phyloP scores from a whole-genome alignment of 2,797 vertebrate species.

The Anguilla pacifica region DNA sequence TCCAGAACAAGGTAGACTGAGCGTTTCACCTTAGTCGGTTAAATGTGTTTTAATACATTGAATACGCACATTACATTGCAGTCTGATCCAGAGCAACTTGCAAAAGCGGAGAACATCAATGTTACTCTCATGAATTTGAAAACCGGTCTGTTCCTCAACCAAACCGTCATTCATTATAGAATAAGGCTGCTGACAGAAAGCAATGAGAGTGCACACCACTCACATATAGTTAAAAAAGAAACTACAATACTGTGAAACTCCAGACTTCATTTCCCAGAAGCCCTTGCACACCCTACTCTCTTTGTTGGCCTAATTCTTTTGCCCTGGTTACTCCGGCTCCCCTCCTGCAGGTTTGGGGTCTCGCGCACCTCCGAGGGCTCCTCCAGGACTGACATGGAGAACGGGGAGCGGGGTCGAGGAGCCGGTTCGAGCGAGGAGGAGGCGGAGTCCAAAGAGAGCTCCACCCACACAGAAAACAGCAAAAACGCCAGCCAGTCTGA shows the following conservation, averaged over 20 bases:
- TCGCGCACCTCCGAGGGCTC: conserved; percentile 78
- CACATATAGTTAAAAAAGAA: too few relatives aligned
- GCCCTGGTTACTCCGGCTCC: background rate
- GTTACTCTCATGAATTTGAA: background rate
- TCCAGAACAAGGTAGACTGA: conserved; percentile 83
- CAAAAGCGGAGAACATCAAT: background rate
- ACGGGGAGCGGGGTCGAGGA: conserved; percentile 70
- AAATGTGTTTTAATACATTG: background rate
- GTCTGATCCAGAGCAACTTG: background rate
- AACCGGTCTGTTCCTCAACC: too few relatives aligned
- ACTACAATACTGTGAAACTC: background rate
- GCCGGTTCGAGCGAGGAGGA: conserved; percentile 75
- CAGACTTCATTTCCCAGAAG: background rate
- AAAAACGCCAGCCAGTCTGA: conserved; percentile 39
- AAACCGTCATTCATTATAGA: too few relatives aligned
- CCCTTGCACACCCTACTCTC: background rate
- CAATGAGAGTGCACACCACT: too few relatives aligned
- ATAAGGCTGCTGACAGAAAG: too few relatives aligned
- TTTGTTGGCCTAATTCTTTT: background rate
- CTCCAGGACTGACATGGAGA: conserved; percentile 76
- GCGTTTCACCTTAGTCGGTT: background rate
- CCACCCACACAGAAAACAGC: conserved; percentile 39
- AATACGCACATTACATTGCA: background rate
- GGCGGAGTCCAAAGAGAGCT: conserved; percentile 57
- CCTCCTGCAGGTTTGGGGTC: conserved; percentile 79